Percentiles rank a stretch among this genome's conserved stretches.
Conservation (phyloP, 1,140 invertebrate genomes). For the Plodia interpunctella region DNA sequence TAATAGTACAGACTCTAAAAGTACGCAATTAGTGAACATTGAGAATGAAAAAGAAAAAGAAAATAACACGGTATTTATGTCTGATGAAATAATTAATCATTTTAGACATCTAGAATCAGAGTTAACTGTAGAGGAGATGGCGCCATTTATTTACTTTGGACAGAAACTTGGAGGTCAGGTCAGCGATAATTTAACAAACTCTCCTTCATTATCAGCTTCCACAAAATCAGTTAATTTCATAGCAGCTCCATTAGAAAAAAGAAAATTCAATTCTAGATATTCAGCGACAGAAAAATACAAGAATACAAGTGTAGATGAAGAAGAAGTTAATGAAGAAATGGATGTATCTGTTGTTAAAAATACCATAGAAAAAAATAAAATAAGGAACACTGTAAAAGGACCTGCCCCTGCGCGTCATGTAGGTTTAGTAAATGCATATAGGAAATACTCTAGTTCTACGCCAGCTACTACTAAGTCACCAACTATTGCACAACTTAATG, state of each 20-base stretch:
- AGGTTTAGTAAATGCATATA: slow-evolving; percentile 69
- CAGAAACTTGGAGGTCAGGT: slow-evolving; percentile 77
- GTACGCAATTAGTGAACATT: slow-evolving; percentile 45
- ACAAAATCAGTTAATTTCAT: slow-evolving; percentile 75
- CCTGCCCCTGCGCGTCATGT: slow-evolving; percentile 64
- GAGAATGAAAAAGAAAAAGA: slow-evolving; percentile 60
- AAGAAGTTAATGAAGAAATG: slow-evolving; percentile 76
- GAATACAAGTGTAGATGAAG: slow-evolving; percentile 65
- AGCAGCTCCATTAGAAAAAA: slow-evolving; percentile 70
- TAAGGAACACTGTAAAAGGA: slow-evolving; percentile 70
- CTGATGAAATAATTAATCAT: slow-evolving; percentile 80
- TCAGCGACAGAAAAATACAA: slow-evolving; percentile 71
- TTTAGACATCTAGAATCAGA: slow-evolving; percentile 80
- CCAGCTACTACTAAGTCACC: slow-evolving; percentile 44
- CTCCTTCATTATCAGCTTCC: slow-evolving; percentile 67
- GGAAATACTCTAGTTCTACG: slow-evolving; percentile 60
- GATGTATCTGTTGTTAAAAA: slow-evolving; percentile 76
- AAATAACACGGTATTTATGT: slow-evolving; percentile 75
- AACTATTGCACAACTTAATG: slow-evolving; percentile 40
- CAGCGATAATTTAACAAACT: slow-evolving; percentile 67
- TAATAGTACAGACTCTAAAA: slow-evolving; percentile 54
- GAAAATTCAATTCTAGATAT: slow-evolving; percentile 73
- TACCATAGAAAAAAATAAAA: slow-evolving; percentile 75
- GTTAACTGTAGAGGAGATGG: slow-evolving; percentile 81
- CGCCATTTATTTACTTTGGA: slow-evolving; percentile 84